These are phyloP conservation scores for Zapornia atra DNA, from an alignment of 2,113 vertebrate genomes.

Conservation along the genomic window DNA sequence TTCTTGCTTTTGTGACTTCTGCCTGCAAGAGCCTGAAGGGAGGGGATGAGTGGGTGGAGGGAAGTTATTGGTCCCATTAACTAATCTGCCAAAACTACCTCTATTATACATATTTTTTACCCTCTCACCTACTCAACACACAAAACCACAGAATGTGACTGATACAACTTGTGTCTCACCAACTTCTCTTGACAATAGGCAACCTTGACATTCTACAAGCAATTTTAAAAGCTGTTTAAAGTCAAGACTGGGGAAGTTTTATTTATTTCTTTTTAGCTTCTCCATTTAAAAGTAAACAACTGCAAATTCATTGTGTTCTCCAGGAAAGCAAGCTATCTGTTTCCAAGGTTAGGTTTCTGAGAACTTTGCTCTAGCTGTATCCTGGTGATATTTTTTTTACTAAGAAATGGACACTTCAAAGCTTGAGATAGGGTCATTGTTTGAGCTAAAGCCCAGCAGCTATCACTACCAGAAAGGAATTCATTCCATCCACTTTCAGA, in stretches of 20 bases:
- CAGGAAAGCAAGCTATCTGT: background rate
- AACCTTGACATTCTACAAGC: background rate
- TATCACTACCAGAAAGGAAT: background rate
- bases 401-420: conserved; percentile 13
- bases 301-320: background rate
- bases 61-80: background rate
- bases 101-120: background rate
- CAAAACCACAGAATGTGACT: background rate
- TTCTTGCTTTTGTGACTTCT: background rate
- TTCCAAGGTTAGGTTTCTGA: background rate
- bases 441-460: background rate
- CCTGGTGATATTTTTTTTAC: background rate
- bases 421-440: background rate
- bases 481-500: background rate
- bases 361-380: background rate
- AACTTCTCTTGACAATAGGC: background rate
- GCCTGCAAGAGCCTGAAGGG: background rate
- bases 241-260: background rate
- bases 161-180: background rate
- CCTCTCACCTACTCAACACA: background rate
- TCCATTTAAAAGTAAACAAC: background rate
- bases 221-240: background rate
- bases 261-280: background rate
- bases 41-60: background rate
- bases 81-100: background rate